phyloP scores from a whole-genome alignment of 1,140 invertebrate species.

The Bemisia tabaci region DNA sequence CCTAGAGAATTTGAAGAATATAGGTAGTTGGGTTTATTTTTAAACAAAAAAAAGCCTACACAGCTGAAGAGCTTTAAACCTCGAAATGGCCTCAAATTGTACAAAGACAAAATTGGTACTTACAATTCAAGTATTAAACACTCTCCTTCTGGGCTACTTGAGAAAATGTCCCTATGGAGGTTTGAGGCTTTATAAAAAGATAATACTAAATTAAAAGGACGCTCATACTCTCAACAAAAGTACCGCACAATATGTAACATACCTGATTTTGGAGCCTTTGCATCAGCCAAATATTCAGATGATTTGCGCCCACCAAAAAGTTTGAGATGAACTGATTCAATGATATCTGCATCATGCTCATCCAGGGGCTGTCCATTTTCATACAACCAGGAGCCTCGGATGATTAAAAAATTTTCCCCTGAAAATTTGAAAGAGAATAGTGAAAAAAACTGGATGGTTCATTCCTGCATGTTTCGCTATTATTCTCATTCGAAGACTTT shows the following conservation, averaged over 20 bases:
- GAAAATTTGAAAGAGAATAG: too few relatives aligned
- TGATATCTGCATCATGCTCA: slow-evolving; percentile 38
- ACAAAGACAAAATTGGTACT: background rate
- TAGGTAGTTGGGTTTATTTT: too few relatives aligned
- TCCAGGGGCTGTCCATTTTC: slow-evolving; percentile 55
- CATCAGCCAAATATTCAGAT: slow-evolving; percentile 23
- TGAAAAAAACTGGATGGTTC: too few relatives aligned
- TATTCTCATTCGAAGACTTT: too few relatives aligned
- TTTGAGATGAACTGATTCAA: slow-evolving; percentile 47
- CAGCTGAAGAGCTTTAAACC: too few relatives aligned
- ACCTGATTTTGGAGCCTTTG: slow-evolving; percentile 22
- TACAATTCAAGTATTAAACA: background rate
- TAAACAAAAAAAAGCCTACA: too few relatives aligned
- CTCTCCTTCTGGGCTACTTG: background rate
- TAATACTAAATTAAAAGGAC: too few relatives aligned
- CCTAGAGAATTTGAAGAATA: too few relatives aligned
- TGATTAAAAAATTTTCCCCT: slow-evolving; percentile 44
- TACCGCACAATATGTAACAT: background rate
- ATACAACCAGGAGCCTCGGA: slow-evolving; percentile 53
- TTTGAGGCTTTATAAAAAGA: too few relatives aligned
- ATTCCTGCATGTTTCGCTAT: too few relatives aligned
- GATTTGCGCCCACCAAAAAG: slow-evolving; percentile 33
- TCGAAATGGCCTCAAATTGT: too few relatives aligned
- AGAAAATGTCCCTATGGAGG: slow-evolving; percentile 1
- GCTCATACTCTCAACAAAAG: too few relatives aligned